Evolutionary conservation across 1,140 invertebrate genomes (phyloP), one percentile per base, ranked within the genome.

Genomic region (Drosophila lacertosa): DNA sequence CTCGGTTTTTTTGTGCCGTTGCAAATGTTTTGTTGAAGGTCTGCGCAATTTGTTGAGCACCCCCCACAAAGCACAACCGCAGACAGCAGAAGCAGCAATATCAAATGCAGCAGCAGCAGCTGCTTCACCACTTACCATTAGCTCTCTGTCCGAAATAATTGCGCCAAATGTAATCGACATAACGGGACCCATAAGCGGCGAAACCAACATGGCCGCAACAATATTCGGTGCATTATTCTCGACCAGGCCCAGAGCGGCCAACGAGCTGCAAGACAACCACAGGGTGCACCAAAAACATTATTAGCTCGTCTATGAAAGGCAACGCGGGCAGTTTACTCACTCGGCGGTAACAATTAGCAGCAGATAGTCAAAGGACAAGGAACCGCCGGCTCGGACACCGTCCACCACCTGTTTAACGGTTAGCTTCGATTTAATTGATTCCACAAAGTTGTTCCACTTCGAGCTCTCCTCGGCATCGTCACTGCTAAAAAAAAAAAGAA

Each of bases 351-450:
- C 92, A 48, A 97, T 94, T 33, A 97, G 91, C 51, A 95, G 92
- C 15, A 97, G 91, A 89, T 96, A 97, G 92, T 97, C 96, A 91
- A 97, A 97, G 0, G 95, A 96, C 24, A 97, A 92, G 58, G 94
- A 93, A n/a, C 95, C 95, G 10, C 95, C 95, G 32, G 93, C 93
- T 47, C 94, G 92, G 2, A 97, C 96, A 1, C 95, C 94, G 81
- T 96, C 95, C 1, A 97, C 96, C 0, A 97, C 96, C 93, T 97
- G 95, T 67, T 96, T 95, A 20, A 97, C 96, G 5, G 96, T 96
- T 69, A 97, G 91, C 84, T 97, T 95, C 11, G 96, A 96, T 79
- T 95, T 93, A 69, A 96, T 94, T 9, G 95, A 95, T 62, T 94
- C 93, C 29, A 95, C 94, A 88, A 96, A 96, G 69, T 89, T 93